These are phyloP conservation scores for Lycia hirtaria DNA, from an alignment of 2,888 invertebrate genomes.

Conservation along the genomic window DNA sequence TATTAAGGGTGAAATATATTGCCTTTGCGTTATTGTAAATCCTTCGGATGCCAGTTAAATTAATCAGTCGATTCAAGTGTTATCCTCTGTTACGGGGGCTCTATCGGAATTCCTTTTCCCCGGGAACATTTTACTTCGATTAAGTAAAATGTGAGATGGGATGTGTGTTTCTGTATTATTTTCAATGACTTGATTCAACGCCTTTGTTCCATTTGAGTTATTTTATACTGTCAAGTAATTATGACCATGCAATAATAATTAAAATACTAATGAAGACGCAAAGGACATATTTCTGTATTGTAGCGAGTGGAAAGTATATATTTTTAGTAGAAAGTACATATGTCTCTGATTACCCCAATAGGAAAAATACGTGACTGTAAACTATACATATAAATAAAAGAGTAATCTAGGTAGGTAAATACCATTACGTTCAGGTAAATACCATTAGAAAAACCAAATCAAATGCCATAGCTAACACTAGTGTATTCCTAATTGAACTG, in stretches of 20 bases:
- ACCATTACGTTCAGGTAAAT: no score
- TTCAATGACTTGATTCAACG: constrained; percentile 11
- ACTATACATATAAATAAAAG: no score
- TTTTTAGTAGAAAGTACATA: no score
- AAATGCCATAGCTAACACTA: constrained; percentile 29
- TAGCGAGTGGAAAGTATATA: no score
- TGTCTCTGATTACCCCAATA: no score
- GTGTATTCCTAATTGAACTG: constrained; percentile 54
- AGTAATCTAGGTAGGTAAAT: no score
- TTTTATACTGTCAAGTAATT: no score
- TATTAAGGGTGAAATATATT: constrained; percentile 33
- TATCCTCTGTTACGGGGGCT: constrained; percentile 41
- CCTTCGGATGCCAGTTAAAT: constrained; percentile 45
- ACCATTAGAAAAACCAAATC: background rate
- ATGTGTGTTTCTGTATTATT: constrained; percentile 32
- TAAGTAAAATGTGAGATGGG: constrained; percentile 40
- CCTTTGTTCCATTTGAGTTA: no score
- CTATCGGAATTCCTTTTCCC: constrained; percentile 40
- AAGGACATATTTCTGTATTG: no score
- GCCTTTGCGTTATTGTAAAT: constrained; percentile 39
- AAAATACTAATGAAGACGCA: no score
- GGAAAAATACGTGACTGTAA: no score
- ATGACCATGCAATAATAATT: no score
- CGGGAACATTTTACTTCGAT: constrained; percentile 44
- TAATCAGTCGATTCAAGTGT: constrained; percentile 45